Evolutionary conservation across 2,113 vertebrate species (phyloP).

Genomic region (Capricornis sumatraensis): DNA sequence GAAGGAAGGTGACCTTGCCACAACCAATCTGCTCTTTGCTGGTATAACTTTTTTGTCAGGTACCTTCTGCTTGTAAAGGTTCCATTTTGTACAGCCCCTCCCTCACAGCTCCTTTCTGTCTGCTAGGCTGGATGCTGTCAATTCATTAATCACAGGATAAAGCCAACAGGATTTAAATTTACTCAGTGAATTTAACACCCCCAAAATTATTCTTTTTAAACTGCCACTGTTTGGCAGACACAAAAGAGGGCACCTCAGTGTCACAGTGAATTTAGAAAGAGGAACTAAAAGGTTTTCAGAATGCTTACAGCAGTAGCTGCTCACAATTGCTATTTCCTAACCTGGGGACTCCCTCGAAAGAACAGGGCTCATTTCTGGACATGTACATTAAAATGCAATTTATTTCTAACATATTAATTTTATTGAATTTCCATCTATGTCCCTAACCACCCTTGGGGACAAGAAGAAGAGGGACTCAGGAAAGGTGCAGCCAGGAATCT

Average conservation of each 20-base stretch:
- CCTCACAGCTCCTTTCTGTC: not conserved
- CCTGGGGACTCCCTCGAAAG: not conserved
- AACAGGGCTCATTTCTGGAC: fast-evolving
- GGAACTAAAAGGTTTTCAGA: not conserved
- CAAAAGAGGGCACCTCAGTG: not conserved
- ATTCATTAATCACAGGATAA: not conserved
- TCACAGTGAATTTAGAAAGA: not conserved
- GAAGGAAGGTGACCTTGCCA: not conserved
- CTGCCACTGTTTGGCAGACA: not conserved
- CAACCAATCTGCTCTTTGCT: not conserved
- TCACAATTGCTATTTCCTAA: not conserved
- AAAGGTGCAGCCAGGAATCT: fast-evolving
- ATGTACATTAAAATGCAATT: fast-evolving
- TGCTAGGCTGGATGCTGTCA: not conserved
- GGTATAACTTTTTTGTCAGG: fast-evolving
- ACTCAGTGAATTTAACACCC: not conserved
- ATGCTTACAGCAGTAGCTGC: not conserved
- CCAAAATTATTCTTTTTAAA: not conserved
- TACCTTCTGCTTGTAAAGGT: not conserved
- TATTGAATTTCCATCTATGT: not conserved
- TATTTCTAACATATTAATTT: not conserved
- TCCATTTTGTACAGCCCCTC: not conserved
- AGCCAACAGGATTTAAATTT: not conserved
- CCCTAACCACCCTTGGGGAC: not conserved
- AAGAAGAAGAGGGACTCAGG: not conserved